phyloP scores from a whole-genome alignment of 2,888 invertebrate genomes.

The Tholera decimalis region DNA sequence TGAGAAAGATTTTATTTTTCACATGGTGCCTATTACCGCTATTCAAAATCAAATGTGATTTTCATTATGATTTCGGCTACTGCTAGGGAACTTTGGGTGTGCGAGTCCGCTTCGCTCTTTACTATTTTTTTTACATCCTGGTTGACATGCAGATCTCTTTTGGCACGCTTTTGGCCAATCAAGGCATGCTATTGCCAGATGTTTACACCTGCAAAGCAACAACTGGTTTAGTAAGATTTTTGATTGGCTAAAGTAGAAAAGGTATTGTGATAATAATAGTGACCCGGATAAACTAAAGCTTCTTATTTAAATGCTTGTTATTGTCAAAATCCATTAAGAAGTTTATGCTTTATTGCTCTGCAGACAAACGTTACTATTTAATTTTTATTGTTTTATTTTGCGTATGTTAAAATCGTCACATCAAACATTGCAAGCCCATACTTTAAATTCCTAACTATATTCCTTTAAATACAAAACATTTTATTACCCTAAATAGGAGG shows the following conservation, averaged over 20 bases:
- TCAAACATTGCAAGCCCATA: no score
- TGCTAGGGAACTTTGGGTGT: neutral
- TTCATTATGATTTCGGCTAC: no score
- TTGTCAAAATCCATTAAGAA: neutral
- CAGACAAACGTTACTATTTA: neutral
- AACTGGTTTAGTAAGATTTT: constrained; percentile 21
- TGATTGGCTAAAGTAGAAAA: neutral
- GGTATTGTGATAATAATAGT: neutral
- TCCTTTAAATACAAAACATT: no score
- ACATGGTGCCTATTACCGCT: no score
- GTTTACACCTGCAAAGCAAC: constrained; percentile 18
- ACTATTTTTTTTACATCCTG: neutral
- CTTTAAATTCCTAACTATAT: no score
- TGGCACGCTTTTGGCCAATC: neutral
- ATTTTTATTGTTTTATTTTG: neutral
- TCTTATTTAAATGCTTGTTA: neutral
- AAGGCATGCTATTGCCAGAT: constrained; percentile 9
- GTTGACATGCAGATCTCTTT: neutral
- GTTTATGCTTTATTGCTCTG: no score
- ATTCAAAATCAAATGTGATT: no score
- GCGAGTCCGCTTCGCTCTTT: neutral
- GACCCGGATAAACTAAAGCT: constrained; percentile 21
- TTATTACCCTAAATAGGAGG: no score
- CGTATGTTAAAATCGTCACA: no score
- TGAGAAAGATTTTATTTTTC: no score